A percentile compares a stretch with the other conserved stretches of the same genome.
These are phyloP conservation scores for Cuculus canorus DNA, from an alignment of 2,797 vertebrate species.

Conservation along the genomic window DNA sequence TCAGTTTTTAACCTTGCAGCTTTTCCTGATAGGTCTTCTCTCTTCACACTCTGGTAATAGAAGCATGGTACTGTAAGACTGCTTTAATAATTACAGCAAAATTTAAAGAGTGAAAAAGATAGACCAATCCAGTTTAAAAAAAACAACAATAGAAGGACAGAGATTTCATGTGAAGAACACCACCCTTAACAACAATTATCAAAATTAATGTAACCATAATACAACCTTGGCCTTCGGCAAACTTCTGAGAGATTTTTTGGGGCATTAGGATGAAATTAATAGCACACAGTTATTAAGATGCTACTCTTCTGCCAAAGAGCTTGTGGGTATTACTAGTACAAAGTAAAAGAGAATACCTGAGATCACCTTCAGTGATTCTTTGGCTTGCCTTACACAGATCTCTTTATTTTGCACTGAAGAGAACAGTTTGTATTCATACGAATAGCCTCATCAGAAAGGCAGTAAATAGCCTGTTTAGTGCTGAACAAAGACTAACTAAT, in stretches of 20 bases:
- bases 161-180: neutral
- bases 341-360: neutral
- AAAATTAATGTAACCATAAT: neutral
- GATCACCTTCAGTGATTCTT: neutral
- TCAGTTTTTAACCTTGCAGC: slow-evolving; percentile 82
- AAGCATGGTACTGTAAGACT: neutral
- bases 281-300: neutral
- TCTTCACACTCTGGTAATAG: slow-evolving; percentile 83
- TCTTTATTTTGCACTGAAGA: neutral
- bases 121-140: neutral
- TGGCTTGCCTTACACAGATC: neutral
- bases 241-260: neutral
- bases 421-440: neutral
- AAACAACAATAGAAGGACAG: neutral
- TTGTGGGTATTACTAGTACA: neutral
- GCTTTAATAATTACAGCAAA: neutral
- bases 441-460: neutral
- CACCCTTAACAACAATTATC: neutral
- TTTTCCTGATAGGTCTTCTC: slow-evolving; percentile 82
- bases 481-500: neutral
- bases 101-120: neutral
- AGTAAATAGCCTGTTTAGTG: neutral
- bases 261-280: neutral
- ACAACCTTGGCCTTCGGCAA: neutral
- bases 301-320: neutral